phyloP scores from a whole-genome alignment of 1,140 invertebrate genomes.

The Parapsyche elsis region DNA sequence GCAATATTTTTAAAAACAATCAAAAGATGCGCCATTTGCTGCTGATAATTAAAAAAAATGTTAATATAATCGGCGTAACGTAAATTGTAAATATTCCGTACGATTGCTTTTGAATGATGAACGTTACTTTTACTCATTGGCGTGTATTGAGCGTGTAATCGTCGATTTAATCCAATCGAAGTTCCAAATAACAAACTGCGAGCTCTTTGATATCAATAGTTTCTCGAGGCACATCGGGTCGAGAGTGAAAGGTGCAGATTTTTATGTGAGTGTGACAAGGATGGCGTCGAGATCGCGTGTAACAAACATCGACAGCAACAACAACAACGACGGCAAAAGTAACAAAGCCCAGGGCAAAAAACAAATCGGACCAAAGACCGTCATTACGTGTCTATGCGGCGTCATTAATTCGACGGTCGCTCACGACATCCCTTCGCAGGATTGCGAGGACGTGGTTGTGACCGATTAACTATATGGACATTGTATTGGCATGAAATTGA shows the following conservation, averaged over 20 bases:
- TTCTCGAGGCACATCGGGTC: not conserved
- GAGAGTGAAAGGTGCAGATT: not conserved
- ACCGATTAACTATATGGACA: not conserved
- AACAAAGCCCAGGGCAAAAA: constrained; percentile 42
- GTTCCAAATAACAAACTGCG: too few relatives aligned
- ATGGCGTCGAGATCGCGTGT: constrained; percentile 34
- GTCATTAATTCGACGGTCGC: constrained; percentile 47
- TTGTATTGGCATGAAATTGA: too few relatives aligned
- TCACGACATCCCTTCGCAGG: not conserved
- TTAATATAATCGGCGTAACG: too few relatives aligned
- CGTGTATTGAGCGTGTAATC: too few relatives aligned
- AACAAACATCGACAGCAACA: constrained; percentile 20
- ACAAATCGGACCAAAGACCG: constrained; percentile 48
- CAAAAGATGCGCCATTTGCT: too few relatives aligned
- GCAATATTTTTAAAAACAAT: too few relatives aligned
- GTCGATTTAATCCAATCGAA: too few relatives aligned
- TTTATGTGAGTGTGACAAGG: not conserved
- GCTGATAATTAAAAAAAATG: too few relatives aligned
- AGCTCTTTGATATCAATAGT: too few relatives aligned
- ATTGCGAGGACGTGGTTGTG: not conserved
- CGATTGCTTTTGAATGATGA: too few relatives aligned
- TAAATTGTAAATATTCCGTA: too few relatives aligned
- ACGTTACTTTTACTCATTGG: too few relatives aligned
- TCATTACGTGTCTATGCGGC: constrained; percentile 50
- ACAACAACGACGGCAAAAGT: constrained; percentile 32